These are phyloP conservation scores for Spizella passerina DNA, from an alignment of 2,797 vertebrate genomes.

Conservation along the genomic window DNA sequence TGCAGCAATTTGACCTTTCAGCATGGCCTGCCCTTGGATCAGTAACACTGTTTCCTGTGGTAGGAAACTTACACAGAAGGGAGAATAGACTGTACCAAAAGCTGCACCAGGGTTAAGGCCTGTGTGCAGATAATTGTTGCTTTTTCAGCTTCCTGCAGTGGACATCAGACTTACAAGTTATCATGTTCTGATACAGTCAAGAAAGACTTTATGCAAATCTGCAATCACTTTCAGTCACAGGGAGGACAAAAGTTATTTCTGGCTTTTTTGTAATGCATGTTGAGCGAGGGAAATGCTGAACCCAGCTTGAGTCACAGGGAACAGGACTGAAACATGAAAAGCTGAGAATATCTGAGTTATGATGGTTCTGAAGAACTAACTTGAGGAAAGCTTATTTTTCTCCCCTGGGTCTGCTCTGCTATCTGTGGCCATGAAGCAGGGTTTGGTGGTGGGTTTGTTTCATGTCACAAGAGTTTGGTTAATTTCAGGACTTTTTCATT, in stretches of 20 bases:
- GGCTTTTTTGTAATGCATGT: background rate
- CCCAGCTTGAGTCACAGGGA: background rate
- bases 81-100: background rate
- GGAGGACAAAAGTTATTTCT: background rate
- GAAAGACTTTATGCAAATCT: background rate
- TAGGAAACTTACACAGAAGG: fast-evolving
- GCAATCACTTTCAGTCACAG: background rate
- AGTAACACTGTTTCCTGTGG: background rate
- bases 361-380: background rate
- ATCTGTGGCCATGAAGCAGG: background rate
- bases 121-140: background rate
- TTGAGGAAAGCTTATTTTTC: background rate
- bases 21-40: background rate
- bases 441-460: background rate
- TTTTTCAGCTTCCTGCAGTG: background rate
- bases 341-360: background rate
- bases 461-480: background rate
- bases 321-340: background rate
- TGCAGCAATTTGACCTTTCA: background rate
- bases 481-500: background rate
- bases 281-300: background rate
- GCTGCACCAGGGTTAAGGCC: background rate
- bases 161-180: background rate
- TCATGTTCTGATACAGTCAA: background rate
- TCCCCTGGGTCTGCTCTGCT: background rate